phyloP scores from a whole-genome alignment of 1,140 invertebrate genomes.

The Acromyrmex echinatior region DNA sequence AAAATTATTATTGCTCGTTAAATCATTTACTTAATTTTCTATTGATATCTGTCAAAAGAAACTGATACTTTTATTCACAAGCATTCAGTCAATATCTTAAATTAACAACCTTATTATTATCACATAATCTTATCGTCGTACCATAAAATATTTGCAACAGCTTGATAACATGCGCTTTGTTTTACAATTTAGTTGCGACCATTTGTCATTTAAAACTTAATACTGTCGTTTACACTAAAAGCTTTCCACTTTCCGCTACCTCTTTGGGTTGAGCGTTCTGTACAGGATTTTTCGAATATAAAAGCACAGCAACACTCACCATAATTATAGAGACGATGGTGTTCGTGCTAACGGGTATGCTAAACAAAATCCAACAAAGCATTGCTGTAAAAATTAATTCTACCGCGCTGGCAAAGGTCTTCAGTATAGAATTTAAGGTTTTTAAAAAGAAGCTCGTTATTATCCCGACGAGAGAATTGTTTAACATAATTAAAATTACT shows the following conservation, averaged over 20 bases:
- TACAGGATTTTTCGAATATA: constrained; percentile 97
- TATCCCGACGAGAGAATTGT: constrained; percentile 96
- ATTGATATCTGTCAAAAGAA: background rate
- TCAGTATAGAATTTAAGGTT: constrained; percentile 97
- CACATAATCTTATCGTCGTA: background rate
- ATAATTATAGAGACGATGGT: constrained; percentile 94
- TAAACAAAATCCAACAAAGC: constrained; percentile 95
- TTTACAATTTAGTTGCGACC: background rate
- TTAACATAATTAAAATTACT: constrained; percentile 94
- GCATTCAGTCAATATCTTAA: background rate
- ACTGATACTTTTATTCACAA: constrained; percentile 8
- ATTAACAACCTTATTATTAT: constrained; percentile 2
- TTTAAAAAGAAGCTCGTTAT: constrained; percentile 97
- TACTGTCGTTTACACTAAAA: constrained; percentile 26
- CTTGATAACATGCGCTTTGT: background rate
- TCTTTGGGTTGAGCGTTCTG: constrained; percentile 77
- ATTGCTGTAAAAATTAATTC: constrained; percentile 97
- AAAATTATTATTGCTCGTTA: background rate
- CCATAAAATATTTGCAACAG: constrained; percentile 30
- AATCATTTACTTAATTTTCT: background rate
- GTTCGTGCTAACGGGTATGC: constrained; percentile 94
- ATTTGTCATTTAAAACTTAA: constrained; percentile 10
- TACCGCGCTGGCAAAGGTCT: constrained; percentile 98
- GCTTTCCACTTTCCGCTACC: constrained; percentile 25
- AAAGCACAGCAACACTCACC: constrained; percentile 93